Evolutionary conservation across 2,888 invertebrate species (phyloP).

Genomic region (Anorthoa munda): DNA sequence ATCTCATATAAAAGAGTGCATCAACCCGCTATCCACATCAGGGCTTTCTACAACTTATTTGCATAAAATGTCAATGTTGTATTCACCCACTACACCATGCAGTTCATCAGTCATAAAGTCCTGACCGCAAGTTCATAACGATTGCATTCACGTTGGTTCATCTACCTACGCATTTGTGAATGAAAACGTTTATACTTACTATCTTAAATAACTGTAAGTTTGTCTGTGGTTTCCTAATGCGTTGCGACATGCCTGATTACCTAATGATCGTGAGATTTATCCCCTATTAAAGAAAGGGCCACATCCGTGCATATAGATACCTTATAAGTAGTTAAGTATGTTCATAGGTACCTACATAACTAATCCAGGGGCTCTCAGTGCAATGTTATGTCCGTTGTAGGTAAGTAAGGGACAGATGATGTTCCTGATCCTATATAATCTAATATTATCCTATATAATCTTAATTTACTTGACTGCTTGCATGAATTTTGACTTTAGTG

Average conservation of each 20-base stretch:
- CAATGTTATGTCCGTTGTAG: too few species aligned
- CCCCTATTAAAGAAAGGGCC: not conserved
- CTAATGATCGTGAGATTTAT: slow-evolving; percentile 10
- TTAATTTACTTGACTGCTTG: too few species aligned
- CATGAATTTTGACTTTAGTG: too few species aligned
- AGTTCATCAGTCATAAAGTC: slow-evolving; percentile 5
- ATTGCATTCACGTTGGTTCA: slow-evolving; percentile 24
- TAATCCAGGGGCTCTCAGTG: too few species aligned
- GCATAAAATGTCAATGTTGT: slow-evolving; percentile 7
- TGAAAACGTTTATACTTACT: slow-evolving; percentile 8
- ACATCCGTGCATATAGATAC: not conserved
- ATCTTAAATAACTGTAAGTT: not conserved
- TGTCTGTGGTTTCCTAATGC: slow-evolving; percentile 31
- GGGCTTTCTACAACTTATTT: not conserved
- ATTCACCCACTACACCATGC: not conserved
- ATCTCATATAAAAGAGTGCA: not conserved
- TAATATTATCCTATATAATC: too few species aligned
- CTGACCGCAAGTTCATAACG: slow-evolving; percentile 35
- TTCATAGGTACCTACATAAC: too few species aligned
- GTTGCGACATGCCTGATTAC: slow-evolving; percentile 17
- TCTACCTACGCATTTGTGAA: slow-evolving; percentile 1
- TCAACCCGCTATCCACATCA: not conserved
- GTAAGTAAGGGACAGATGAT: too few species aligned
- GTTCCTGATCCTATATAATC: too few species aligned
- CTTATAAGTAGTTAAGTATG: not conserved